phyloP scores from a whole-genome alignment of 2,888 invertebrate genomes.

The Catocala nupta region DNA sequence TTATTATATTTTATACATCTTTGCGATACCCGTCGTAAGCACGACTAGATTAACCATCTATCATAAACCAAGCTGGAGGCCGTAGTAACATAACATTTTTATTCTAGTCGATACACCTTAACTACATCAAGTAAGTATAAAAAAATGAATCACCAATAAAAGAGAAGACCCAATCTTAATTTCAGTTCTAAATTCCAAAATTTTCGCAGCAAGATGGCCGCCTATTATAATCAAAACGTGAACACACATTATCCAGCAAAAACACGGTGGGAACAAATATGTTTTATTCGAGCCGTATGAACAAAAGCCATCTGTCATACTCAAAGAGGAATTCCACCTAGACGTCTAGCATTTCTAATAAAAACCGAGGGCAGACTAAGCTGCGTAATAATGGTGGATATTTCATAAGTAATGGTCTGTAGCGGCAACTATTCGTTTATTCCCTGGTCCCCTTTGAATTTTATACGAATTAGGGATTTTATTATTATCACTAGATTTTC shows the following conservation, averaged over 20 bases:
- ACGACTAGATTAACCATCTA: too few species aligned
- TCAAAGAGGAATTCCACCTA: slow-evolving; percentile 64
- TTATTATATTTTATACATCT: too few species aligned
- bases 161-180: too few species aligned
- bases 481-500: not conserved
- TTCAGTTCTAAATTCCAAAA: too few species aligned
- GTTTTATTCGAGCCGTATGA: slow-evolving; percentile 27
- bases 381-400: slow-evolving; percentile 55
- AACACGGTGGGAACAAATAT: slow-evolving; percentile 26
- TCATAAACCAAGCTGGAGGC: too few species aligned
- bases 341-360: slow-evolving; percentile 55
- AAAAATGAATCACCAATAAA: too few species aligned
- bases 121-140: too few species aligned
- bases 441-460: slow-evolving; percentile 25
- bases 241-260: slow-evolving; percentile 15
- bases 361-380: slow-evolving; percentile 50
- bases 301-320: slow-evolving; percentile 65
- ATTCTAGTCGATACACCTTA: too few species aligned
- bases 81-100: too few species aligned
- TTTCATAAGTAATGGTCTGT: slow-evolving; percentile 54
- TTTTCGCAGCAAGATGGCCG: slow-evolving; percentile 25
- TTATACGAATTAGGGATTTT: slow-evolving; percentile 33
- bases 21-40: too few species aligned
- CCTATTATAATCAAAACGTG: slow-evolving; percentile 41
- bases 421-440: slow-evolving; percentile 43